phyloP scores from a whole-genome alignment of 2,797 vertebrate species.

The Hydrophis major region DNA sequence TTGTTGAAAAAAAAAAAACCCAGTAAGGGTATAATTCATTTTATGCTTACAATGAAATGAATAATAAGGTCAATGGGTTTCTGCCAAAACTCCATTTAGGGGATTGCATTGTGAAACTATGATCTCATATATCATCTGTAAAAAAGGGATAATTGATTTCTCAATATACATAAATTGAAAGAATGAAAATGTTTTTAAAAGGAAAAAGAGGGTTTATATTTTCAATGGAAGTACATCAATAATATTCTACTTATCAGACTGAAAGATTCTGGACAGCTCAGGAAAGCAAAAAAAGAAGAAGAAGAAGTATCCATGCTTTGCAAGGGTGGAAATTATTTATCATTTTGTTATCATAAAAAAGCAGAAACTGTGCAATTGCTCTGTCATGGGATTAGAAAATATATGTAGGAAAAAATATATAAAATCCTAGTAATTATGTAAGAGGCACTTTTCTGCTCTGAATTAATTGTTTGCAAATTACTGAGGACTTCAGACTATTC shows the following conservation, averaged over 20 bases:
- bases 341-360: conserved; percentile 4
- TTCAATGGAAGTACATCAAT: background rate
- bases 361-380: background rate
- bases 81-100: background rate
- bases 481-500: background rate
- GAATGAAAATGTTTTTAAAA: background rate
- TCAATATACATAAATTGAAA: background rate
- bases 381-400: background rate
- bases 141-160: conserved; percentile 20
- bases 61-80: background rate
- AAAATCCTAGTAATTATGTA: background rate
- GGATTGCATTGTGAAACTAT: background rate
- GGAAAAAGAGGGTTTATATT: background rate
- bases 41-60: background rate
- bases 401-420: background rate
- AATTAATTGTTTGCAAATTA: background rate
- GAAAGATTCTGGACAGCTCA: conserved; percentile 2
- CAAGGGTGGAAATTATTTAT: background rate
- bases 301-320: background rate
- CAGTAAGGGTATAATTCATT: background rate
- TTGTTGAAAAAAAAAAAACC: background rate
- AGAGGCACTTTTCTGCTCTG: background rate
- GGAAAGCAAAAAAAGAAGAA: background rate
- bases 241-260: background rate
- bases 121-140: background rate